Percentiles rank a stretch among this genome's conserved stretches.
Evolutionary conservation across 2,888 invertebrate species (phyloP).

Genomic region (Catocala nupta): DNA sequence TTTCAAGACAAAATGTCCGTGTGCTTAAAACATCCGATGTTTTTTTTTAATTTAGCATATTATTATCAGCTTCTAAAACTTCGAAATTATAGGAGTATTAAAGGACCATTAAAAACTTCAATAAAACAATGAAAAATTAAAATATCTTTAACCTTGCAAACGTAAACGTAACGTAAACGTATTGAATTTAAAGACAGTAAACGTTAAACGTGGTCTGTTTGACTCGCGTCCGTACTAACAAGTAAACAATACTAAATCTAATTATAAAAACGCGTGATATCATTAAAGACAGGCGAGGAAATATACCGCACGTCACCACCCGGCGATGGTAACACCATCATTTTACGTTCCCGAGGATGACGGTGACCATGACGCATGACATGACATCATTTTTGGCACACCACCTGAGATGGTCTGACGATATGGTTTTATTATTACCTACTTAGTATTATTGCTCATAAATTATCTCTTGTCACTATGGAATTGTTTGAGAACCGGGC

Average conservation of each 20-base stretch:
- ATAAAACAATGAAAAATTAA: too few relatives aligned
- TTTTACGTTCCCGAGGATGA: conserved; percentile 23
- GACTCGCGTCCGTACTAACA: conserved; percentile 3
- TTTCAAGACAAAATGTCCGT: too few relatives aligned
- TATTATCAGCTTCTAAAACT: too few relatives aligned
- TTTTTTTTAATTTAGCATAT: too few relatives aligned
- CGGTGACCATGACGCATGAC: conserved; percentile 37
- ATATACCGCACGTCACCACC: conserved; percentile 31
- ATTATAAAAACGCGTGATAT: conserved; percentile 20
- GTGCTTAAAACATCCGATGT: too few relatives aligned
- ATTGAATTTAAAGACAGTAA: conserved; percentile 10
- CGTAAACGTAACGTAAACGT: conserved; percentile 9
- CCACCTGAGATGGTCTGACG: conserved; percentile 27
- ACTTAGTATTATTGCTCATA: conserved; percentile 12
- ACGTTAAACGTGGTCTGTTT: conserved; percentile 7
- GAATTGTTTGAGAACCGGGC: background rate
- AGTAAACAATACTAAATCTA: conserved; percentile 11
- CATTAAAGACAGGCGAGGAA: conserved; percentile 15
- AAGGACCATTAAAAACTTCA: too few relatives aligned
- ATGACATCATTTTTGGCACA: conserved; percentile 49
- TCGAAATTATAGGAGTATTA: too few relatives aligned
- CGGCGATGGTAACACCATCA: conserved; percentile 22
- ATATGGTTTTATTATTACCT: conserved; percentile 37
- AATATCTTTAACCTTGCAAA: background rate
- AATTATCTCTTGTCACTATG: conserved; percentile 18